These are phyloP conservation scores for Halictus quadricinctus DNA, from an alignment of 2,888 invertebrate genomes.

Conservation along the genomic window DNA sequence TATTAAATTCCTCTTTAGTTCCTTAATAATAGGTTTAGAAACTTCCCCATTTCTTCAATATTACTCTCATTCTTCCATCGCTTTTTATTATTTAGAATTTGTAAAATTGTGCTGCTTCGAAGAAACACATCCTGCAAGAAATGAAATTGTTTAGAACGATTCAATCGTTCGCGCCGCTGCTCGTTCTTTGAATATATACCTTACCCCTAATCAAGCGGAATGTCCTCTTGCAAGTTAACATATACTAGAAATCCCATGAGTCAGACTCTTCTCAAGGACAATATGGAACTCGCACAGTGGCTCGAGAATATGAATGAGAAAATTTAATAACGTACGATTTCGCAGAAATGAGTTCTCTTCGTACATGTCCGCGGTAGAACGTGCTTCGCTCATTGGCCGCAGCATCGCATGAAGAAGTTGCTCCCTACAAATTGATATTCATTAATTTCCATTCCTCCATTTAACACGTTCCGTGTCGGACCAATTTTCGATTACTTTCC, in stretches of 20 bases:
- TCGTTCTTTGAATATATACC: neutral
- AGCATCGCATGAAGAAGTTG: slow-evolving; percentile 95
- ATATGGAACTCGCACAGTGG: slow-evolving; percentile 95
- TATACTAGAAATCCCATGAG: slow-evolving; percentile 85
- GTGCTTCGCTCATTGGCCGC: slow-evolving; percentile 94
- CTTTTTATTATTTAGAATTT: slow-evolving; percentile 54
- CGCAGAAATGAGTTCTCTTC: slow-evolving; percentile 98
- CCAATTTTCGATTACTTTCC: too few relatives aligned
- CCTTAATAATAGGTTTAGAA: slow-evolving; percentile 57
- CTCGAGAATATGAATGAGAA: slow-evolving; percentile 94
- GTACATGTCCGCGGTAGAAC: slow-evolving; percentile 96
- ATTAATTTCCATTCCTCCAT: neutral
- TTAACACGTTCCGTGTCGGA: too few relatives aligned
- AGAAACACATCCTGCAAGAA: slow-evolving; percentile 37
- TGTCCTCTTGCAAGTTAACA: slow-evolving; percentile 71
- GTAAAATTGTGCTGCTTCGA: slow-evolving; percentile 46
- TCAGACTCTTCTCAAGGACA: slow-evolving; percentile 93
- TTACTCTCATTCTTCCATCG: slow-evolving; percentile 30
- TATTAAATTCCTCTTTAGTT: slow-evolving; percentile 60
- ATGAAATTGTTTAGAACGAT: neutral
- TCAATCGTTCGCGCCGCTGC: too few relatives aligned
- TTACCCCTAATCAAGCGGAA: slow-evolving; percentile 51
- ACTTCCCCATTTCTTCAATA: slow-evolving; percentile 33
- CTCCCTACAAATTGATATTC: slow-evolving; percentile 85
- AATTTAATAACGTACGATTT: slow-evolving; percentile 92